phyloP scores from a whole-genome alignment of 2,888 invertebrate species.

The Perizoma affinitatum region DNA sequence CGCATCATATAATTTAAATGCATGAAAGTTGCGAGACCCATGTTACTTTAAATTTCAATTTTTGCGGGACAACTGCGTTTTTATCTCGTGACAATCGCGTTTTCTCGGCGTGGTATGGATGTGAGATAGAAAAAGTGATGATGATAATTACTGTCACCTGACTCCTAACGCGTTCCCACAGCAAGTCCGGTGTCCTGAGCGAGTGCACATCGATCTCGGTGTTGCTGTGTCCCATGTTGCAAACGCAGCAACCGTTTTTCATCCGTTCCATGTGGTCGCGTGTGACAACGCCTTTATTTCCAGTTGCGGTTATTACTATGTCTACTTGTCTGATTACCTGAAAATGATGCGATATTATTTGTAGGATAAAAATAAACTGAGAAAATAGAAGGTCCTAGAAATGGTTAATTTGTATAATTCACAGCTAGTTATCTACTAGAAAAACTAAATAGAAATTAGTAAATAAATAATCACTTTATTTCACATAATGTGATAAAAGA shows the following conservation, averaged over 20 bases:
- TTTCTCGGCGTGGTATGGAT: not conserved
- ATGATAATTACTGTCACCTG: conserved; percentile 79
- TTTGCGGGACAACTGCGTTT: conserved; percentile 1
- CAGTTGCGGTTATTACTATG: conserved; percentile 98
- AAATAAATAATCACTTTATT: too few species aligned
- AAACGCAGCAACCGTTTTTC: conserved; percentile 97
- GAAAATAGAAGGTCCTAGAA: too few species aligned
- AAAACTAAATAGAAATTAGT: too few species aligned
- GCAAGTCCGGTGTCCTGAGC: conserved; percentile 95
- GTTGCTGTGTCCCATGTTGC: conserved; percentile 99
- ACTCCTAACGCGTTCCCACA: conserved; percentile 98
- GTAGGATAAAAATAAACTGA: too few species aligned
- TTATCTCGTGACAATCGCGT: not conserved
- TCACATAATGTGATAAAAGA: too few species aligned
- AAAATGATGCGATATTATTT: not conserved
- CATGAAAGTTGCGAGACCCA: too few species aligned
- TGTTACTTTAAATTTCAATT: not conserved
- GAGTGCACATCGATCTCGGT: conserved; percentile 96
- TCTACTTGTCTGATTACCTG: conserved; percentile 96
- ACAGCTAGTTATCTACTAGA: too few species aligned
- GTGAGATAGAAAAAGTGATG: not conserved
- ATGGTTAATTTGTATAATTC: too few species aligned
- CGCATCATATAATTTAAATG: not conserved
- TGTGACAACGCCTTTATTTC: conserved; percentile 98
- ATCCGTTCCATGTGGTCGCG: conserved; percentile 98